These are phyloP conservation scores for Drosophila longiperda DNA, from an alignment of 2,888 invertebrate species.

Conservation along the genomic window DNA sequence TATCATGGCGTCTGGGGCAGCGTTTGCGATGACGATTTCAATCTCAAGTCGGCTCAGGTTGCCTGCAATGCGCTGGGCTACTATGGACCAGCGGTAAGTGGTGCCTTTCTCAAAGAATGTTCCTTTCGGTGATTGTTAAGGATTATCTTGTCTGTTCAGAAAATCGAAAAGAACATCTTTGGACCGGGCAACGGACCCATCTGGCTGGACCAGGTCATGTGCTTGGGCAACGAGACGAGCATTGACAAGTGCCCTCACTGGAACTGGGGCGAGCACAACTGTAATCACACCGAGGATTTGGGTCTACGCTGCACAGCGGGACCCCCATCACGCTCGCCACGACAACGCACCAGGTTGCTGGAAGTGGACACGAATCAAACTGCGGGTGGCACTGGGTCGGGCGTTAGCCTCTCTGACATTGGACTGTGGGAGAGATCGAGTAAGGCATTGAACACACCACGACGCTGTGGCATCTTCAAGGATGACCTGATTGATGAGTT, in stretches of 20 bases:
- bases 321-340: constrained; percentile 55
- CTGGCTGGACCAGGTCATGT: constrained; percentile 90
- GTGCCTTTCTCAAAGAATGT: not conserved
- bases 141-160: constrained; percentile 47
- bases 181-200: constrained; percentile 87
- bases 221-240: constrained; percentile 88
- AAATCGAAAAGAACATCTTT: constrained; percentile 81
- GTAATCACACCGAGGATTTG: constrained; percentile 90
- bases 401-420: constrained; percentile 69
- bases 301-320: constrained; percentile 86
- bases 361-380: constrained; percentile 9
- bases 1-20: constrained; percentile 91
- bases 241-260: constrained; percentile 88
- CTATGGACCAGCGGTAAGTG: constrained; percentile 85
- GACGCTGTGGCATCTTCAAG: constrained; percentile 86
- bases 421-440: constrained; percentile 82
- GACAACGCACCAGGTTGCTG: constrained; percentile 19
- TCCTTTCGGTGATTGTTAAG: not conserved
- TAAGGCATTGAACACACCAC: constrained; percentile 80
- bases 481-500: constrained; percentile 82
- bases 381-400: not conserved
- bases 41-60: constrained; percentile 88
- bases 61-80: constrained; percentile 87
- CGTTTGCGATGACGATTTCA: constrained; percentile 92
- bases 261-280: constrained; percentile 90